Base-by-base conservation (phyloP, 92 coral and sea anemone species). In the Umimayanthus chanpuru region DNA sequence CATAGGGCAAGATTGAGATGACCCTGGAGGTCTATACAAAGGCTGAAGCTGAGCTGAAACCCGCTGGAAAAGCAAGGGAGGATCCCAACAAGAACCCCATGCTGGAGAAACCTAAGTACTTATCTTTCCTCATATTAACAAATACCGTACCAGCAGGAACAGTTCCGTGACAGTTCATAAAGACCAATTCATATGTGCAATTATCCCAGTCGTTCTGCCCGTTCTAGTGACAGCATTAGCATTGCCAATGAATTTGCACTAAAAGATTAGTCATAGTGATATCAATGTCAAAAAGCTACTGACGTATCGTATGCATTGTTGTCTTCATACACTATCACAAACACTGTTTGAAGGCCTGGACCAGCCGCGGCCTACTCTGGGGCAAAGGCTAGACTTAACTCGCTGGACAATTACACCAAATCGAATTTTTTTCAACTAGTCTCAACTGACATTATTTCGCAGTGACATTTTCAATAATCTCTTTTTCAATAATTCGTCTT, bases 1-100 rank as follows among this genome's bases (percentile, higher is more conserved):
- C n/a, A 61, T 73, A 93, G 95, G 95, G 95, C 56, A 93, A 93
- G 74, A 87, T 93, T 56, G 95, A 93, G 82, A 86, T 93, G 92
- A 88, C 95, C 1, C 61, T 93, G 9, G 95, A 93, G 89, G 81
- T 93, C 43, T 39, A 91, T 49, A 80, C 89, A 16, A 91, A 88
- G 72, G 90, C 79, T 11, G 93, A 93, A 86, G 90, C 81, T 53
- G 70, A 73, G 8, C 81, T 79, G 29, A 88, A 90, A 36, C 95
- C 95, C 5, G 93, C 93, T 82, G 95, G 93, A 49, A 29, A 85
- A 36, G 95, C 92, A 81, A 90, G 93, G 66, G 93, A 91, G 23
- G 95, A 93, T 16, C 95, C 95, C 25, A 93, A 93, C 90, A 86
- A 88, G 79, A 91, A 93, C 68, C 95, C 95, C 23, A 83, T 89